phyloP scores from a whole-genome alignment of 2,888 invertebrate genomes.

The Pyrochroa serraticornis region DNA sequence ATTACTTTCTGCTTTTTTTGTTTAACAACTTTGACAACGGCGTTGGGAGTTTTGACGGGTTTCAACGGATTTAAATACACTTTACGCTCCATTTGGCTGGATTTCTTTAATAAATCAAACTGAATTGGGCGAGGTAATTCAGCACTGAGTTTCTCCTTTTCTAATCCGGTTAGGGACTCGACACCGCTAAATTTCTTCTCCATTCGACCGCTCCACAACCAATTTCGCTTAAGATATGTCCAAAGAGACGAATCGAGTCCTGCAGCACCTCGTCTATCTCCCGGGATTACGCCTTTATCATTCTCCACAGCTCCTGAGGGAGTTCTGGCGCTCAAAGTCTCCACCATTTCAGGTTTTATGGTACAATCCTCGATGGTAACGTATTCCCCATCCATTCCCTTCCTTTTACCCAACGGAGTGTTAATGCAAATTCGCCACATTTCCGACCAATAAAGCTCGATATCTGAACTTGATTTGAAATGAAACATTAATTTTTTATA shows the following conservation, averaged over 20 bases:
- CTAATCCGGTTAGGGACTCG: slow-evolving; percentile 2
- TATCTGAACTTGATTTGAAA: slow-evolving; percentile 62
- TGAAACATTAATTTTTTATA: slow-evolving; percentile 64
- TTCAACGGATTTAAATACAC: slow-evolving; percentile 12
- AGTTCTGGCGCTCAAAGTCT: slow-evolving; percentile 55
- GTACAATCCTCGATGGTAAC: slow-evolving; percentile 60
- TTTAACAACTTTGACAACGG: slow-evolving; percentile 10
- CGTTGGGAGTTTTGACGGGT: not conserved
- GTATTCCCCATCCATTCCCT: slow-evolving; percentile 45
- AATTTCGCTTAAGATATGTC: slow-evolving; percentile 69
- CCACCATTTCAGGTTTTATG: slow-evolving; percentile 60
- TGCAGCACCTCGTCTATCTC: slow-evolving; percentile 74
- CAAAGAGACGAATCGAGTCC: slow-evolving; percentile 76
- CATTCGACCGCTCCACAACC: slow-evolving; percentile 59
- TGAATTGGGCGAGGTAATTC: slow-evolving; percentile 18
- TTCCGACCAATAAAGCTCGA: slow-evolving; percentile 72
- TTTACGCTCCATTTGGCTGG: slow-evolving; percentile 26
- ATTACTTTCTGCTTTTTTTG: slow-evolving; percentile 23
- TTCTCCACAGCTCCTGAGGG: slow-evolving; percentile 52
- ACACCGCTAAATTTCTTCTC: not conserved
- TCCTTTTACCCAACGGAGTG: slow-evolving; percentile 65
- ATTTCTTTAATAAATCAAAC: slow-evolving; percentile 18
- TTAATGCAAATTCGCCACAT: slow-evolving; percentile 71
- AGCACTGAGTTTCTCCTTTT: slow-evolving; percentile 8
- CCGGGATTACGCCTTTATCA: slow-evolving; percentile 70